phyloP scores from a whole-genome alignment of 1,140 invertebrate genomes.

The Ruditapes philippinarum region DNA sequence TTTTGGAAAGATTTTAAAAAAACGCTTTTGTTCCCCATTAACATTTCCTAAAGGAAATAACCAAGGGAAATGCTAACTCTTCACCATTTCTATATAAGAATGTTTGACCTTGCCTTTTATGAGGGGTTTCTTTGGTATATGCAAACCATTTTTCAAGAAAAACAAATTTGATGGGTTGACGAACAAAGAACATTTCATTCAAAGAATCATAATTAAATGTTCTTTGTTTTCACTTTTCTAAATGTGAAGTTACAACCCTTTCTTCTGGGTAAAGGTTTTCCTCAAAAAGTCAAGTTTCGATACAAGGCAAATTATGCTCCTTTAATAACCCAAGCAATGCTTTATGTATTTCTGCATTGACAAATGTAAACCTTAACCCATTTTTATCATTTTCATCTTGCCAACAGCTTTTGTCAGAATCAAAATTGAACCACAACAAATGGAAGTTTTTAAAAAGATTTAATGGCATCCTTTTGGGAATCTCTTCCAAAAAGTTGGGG shows the following conservation, averaged over 20 bases:
- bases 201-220: no score
- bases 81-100: slow-evolving; percentile 41
- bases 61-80: slow-evolving; percentile 53
- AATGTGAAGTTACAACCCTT: neutral
- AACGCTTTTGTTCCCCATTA: neutral
- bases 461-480: neutral
- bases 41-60: slow-evolving; percentile 37
- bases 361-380: no score
- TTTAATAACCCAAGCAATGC: slow-evolving; percentile 64
- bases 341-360: neutral
- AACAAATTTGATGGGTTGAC: slow-evolving; percentile 11
- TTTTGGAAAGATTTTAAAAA: neutral
- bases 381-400: neutral
- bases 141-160: neutral
- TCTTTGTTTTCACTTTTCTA: no score
- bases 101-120: slow-evolving; percentile 48
- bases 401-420: neutral
- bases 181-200: slow-evolving; percentile 48
- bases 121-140: neutral
- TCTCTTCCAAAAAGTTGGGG: neutral
- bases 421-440: slow-evolving; percentile 26
- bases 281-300: slow-evolving; percentile 10
- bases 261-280: neutral
- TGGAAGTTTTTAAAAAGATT: neutral
- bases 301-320: slow-evolving; percentile 64